phyloP scores from a whole-genome alignment of 1,140 invertebrate genomes.

The Oncopodura yosiiana region DNA sequence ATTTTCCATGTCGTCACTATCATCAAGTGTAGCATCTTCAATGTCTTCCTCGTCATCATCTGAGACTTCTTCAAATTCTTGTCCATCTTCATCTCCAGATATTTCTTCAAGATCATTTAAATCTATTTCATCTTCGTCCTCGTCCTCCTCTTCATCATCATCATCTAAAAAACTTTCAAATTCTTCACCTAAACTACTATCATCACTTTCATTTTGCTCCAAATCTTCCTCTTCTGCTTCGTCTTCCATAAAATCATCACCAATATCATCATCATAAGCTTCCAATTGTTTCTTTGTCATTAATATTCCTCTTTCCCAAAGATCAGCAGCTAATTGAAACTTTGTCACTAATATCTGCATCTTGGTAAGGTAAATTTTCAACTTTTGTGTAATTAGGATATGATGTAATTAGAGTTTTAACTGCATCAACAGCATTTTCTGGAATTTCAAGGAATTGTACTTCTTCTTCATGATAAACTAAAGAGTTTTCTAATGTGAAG shows the following conservation, averaged over 20 bases:
- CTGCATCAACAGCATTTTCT: conserved; percentile 50
- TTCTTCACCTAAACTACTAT: background rate
- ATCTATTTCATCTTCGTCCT: conserved; percentile 2
- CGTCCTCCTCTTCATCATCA: conserved; percentile 7
- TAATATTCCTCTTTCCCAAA: conserved; percentile 55
- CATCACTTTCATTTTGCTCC: background rate
- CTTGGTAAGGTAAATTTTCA: conserved; percentile 56
- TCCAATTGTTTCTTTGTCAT: conserved; percentile 12
- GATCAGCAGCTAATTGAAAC: conserved; percentile 49
- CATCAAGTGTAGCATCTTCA: conserved; percentile 5
- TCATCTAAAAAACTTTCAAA: background rate
- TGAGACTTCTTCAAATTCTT: background rate
- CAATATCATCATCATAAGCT: conserved; percentile 8
- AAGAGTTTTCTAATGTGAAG: conserved; percentile 70
- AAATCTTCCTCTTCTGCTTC: background rate
- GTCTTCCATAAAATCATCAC: conserved; percentile 13
- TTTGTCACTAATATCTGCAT: conserved; percentile 53
- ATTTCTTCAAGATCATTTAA: background rate
- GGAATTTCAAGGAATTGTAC: conserved; percentile 65
- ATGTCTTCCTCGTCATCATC: conserved; percentile 1
- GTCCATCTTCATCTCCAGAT: background rate
- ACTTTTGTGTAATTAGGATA: conserved; percentile 69
- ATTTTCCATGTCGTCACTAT: background rate
- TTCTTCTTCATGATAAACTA: conserved; percentile 71
- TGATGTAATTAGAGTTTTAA: conserved; percentile 57